Percentiles rank a stretch among this genome's conserved stretches.
Conservation (phyloP, 1,140 invertebrate genomes). For the Heliconius melpomene region DNA sequence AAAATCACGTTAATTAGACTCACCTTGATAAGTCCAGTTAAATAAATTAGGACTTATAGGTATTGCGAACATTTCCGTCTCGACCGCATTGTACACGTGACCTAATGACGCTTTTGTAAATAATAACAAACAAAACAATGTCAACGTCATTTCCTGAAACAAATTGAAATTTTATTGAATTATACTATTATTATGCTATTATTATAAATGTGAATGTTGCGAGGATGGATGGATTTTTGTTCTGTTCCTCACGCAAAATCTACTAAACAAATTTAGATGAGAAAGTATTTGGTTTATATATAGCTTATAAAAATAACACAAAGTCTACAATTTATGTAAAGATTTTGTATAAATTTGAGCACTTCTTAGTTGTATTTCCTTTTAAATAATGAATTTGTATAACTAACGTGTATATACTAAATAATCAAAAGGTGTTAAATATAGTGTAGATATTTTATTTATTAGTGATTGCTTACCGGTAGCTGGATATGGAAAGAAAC, state of each 20-base stretch:
- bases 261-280: background rate
- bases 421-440: background rate
- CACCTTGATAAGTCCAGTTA: constrained; percentile 86
- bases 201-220: too few relatives aligned
- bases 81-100: constrained; percentile 77
- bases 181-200: background rate
- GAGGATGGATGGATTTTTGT: too few relatives aligned
- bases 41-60: constrained; percentile 84
- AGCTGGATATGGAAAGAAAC: constrained; percentile 42
- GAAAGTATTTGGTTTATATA: background rate
- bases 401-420: background rate
- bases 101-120: constrained; percentile 40
- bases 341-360: too few relatives aligned
- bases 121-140: constrained; percentile 43
- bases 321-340: too few relatives aligned
- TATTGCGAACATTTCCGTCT: constrained; percentile 85
- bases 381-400: background rate
- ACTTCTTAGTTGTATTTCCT: background rate
- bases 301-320: too few relatives aligned
- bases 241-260: too few relatives aligned
- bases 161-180: background rate
- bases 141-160: constrained; percentile 42
- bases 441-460: background rate
- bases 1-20: constrained; percentile 28
- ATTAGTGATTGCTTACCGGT: constrained; percentile 20